Conservation (phyloP, 2,797 vertebrate genomes). For the Sternarchorhynchus goeldii region DNA sequence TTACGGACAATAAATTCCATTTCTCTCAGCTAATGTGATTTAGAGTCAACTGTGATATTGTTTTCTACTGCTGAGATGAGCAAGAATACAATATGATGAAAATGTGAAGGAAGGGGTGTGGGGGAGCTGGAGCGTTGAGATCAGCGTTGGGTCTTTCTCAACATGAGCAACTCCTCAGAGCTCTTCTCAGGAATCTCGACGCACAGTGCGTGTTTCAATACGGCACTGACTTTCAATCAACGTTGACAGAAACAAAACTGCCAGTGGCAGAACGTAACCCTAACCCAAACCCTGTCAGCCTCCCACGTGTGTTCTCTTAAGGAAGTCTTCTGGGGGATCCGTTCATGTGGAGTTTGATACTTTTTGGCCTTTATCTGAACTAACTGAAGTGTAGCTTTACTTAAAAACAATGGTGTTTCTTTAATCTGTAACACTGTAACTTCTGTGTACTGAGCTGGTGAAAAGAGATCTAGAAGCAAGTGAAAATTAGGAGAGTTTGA, state of each 20-base stretch:
- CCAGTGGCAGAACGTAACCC: too few relatives aligned
- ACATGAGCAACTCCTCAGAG: not conserved
- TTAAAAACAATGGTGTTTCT: too few relatives aligned
- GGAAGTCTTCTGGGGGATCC: too few relatives aligned
- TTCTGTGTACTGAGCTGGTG: too few relatives aligned
- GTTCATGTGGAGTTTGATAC: too few relatives aligned
- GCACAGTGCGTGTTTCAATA: not conserved
- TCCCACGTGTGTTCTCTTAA: too few relatives aligned
- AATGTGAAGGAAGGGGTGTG: not conserved
- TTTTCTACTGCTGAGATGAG: constrained; percentile 29
- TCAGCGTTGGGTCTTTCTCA: not conserved
- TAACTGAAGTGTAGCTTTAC: too few relatives aligned
- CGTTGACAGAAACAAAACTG: not conserved
- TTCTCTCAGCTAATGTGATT: constrained; percentile 31
- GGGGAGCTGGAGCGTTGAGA: not conserved
- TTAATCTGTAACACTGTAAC: too few relatives aligned
- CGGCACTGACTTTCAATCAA: not conserved
- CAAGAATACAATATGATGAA: not conserved
- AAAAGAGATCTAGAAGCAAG: too few relatives aligned
- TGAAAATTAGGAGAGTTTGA: too few relatives aligned
- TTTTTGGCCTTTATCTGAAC: too few relatives aligned
- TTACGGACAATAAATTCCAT: constrained; percentile 36
- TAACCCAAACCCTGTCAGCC: too few relatives aligned
- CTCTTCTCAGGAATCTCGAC: not conserved
- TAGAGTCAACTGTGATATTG: constrained; percentile 33